Evolutionary conservation across 1,140 invertebrate genomes (phyloP).

Genomic region (Atta cephalotes): DNA sequence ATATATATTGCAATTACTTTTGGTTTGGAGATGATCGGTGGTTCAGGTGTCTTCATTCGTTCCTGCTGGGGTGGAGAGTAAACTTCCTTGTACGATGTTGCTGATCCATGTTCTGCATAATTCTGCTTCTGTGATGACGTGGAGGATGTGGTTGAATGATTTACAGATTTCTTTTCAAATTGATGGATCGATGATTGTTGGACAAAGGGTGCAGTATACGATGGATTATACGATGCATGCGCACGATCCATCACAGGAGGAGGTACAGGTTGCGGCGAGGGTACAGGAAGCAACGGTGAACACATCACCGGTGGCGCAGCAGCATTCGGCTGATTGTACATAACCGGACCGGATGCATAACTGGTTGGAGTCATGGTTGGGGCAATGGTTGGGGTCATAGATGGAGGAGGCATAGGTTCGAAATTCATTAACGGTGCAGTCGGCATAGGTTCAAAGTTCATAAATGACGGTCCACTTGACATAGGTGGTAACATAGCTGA

Average conservation of each 20-base stretch:
- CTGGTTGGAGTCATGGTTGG: slow-evolving; percentile 67
- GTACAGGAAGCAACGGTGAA: slow-evolving; percentile 56
- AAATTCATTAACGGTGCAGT: slow-evolving; percentile 74
- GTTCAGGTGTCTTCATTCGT: slow-evolving; percentile 84
- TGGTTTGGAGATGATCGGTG: slow-evolving; percentile 84
- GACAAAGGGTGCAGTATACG: slow-evolving; percentile 23
- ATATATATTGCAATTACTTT: slow-evolving; percentile 82
- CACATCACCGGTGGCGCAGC: slow-evolving; percentile 16
- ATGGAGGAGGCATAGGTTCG: slow-evolving; percentile 65
- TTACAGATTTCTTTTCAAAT: slow-evolving; percentile 62
- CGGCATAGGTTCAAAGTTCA: slow-evolving; percentile 77
- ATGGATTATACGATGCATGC: slow-evolving; percentile 52
- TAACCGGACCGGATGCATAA: slow-evolving; percentile 76
- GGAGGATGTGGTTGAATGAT: neutral
- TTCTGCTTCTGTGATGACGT: slow-evolving; percentile 38
- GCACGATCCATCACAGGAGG: slow-evolving; percentile 69
- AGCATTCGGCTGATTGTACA: slow-evolving; percentile 78
- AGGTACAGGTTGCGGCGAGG: slow-evolving; percentile 82
- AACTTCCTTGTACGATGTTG: slow-evolving; percentile 69
- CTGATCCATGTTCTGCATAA: slow-evolving; percentile 65
- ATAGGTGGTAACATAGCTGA: slow-evolving; percentile 56
- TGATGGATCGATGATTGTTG: slow-evolving; percentile 37
- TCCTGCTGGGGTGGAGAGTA: slow-evolving; percentile 72
- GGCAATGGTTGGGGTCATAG: slow-evolving; percentile 48
- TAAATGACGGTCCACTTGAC: slow-evolving; percentile 69